A percentile compares a stretch with the other conserved stretches of the same genome.
Evolutionary conservation across 2,113 vertebrate species (phyloP).

Genomic region (Lagopus muta): DNA sequence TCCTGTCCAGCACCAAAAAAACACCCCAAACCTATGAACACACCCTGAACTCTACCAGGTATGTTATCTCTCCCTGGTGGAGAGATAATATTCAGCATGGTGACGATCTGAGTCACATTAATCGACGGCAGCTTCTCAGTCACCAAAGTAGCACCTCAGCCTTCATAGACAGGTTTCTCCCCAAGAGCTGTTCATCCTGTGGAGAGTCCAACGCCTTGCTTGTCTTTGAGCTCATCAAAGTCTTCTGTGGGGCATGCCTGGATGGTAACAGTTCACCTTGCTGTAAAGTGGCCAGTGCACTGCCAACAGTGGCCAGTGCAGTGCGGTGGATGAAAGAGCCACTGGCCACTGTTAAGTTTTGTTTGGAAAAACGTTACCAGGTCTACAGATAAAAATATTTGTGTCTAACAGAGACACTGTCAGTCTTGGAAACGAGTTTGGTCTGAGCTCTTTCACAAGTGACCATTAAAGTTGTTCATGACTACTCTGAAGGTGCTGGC

Average conservation of each 20-base stretch:
- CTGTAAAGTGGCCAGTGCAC: conserved; percentile 76
- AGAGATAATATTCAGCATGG: conserved; percentile 47
- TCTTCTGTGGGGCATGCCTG: conserved; percentile 75
- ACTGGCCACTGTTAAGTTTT: conserved; percentile 34
- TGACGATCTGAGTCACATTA: conserved; percentile 51
- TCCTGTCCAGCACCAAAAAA: neutral
- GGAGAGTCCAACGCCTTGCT: conserved; percentile 71
- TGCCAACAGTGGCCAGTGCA: conserved; percentile 71
- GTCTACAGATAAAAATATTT: neutral
- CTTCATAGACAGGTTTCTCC: conserved; percentile 79
- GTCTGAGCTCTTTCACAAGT: neutral
- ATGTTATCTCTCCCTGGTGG: neutral
- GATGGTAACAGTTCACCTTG: conserved; percentile 76
- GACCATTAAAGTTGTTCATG: neutral
- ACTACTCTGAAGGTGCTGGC: neutral
- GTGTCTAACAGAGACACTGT: neutral
- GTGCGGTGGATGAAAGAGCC: neutral
- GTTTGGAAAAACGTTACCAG: neutral
- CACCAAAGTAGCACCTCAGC: conserved; percentile 68
- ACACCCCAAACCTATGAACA: neutral
- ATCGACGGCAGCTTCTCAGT: conserved; percentile 71
- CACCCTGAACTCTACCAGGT: conserved; percentile 10
- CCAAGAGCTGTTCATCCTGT: conserved; percentile 74
- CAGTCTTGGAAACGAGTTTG: neutral
- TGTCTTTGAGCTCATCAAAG: conserved; percentile 76